Evolutionary conservation across 2,113 vertebrate genomes (phyloP).

Genomic region (Raja brachyura): DNA sequence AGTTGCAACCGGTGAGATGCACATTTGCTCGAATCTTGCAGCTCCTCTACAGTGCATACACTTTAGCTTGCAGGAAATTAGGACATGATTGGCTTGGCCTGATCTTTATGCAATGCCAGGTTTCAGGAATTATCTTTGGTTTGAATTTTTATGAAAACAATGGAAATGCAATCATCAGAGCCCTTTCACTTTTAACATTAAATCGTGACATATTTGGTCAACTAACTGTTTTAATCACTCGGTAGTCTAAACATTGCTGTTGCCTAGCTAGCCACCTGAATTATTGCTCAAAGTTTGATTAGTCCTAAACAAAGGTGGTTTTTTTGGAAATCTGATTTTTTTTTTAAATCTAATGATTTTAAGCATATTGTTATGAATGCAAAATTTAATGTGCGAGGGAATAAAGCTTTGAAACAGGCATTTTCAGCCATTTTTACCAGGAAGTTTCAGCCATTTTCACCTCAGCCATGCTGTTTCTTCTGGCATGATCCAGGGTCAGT

Average conservation of each 20-base stretch:
- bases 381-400: neutral
- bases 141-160: neutral
- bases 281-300: neutral
- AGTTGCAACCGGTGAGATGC: too few relatives aligned
- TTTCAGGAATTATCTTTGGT: neutral
- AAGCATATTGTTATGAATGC: too few relatives aligned
- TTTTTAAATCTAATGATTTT: too few relatives aligned
- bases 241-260: neutral
- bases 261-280: neutral
- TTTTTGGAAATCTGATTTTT: neutral
- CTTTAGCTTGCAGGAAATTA: neutral
- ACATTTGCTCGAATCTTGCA: neutral
- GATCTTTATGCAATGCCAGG: neutral
- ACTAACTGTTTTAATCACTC: neutral
- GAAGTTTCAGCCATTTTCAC: too few relatives aligned
- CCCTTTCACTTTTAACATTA: neutral
- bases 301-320: neutral
- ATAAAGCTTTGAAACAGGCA: neutral
- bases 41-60: neutral
- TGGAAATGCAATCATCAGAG: neutral
- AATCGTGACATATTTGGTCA: neutral
- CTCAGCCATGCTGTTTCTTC: too few relatives aligned
- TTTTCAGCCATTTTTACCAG: too few relatives aligned
- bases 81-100: neutral
- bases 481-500: too few relatives aligned